Conservation (phyloP, 2,888 invertebrate species). For the Cenopis cana region DNA sequence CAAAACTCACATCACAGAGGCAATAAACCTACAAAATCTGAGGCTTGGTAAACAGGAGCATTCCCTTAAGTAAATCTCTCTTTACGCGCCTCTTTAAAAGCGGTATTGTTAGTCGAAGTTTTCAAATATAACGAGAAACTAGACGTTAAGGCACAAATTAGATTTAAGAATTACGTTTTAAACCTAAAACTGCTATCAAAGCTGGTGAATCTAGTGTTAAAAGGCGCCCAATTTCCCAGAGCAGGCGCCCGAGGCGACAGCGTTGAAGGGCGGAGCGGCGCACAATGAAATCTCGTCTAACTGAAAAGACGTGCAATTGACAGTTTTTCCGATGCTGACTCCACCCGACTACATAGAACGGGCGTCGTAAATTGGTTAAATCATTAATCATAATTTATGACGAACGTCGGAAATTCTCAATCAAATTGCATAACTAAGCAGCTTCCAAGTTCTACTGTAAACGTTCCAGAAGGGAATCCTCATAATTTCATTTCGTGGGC, state of each 20-base stretch:
- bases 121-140: constrained; percentile 6
- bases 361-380: constrained; percentile 42
- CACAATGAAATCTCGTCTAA: constrained; percentile 58
- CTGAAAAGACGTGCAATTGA: constrained; percentile 52
- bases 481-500: constrained; percentile 38
- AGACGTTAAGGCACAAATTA: constrained; percentile 43
- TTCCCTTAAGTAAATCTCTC: constrained; percentile 15
- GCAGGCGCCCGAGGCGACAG: constrained; percentile 42
- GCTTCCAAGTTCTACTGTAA: constrained; percentile 37
- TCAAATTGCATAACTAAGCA: constrained; percentile 43
- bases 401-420: constrained; percentile 40
- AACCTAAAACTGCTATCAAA: constrained; percentile 54
- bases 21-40: constrained; percentile 56
- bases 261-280: constrained; percentile 47
- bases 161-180: constrained; percentile 51
- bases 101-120: not conserved
- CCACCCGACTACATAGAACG: constrained; percentile 42
- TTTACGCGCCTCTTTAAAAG: constrained; percentile 9
- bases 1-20: constrained; percentile 54
- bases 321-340: constrained; percentile 49
- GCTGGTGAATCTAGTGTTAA: constrained; percentile 49
- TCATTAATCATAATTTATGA: constrained; percentile 44
- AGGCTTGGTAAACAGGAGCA: constrained; percentile 47
- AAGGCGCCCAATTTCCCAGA: constrained; percentile 53
- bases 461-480: constrained; percentile 30